These are phyloP conservation scores for Neopipo cinnamomea DNA, from an alignment of 2,113 vertebrate species.

Conservation along the genomic window DNA sequence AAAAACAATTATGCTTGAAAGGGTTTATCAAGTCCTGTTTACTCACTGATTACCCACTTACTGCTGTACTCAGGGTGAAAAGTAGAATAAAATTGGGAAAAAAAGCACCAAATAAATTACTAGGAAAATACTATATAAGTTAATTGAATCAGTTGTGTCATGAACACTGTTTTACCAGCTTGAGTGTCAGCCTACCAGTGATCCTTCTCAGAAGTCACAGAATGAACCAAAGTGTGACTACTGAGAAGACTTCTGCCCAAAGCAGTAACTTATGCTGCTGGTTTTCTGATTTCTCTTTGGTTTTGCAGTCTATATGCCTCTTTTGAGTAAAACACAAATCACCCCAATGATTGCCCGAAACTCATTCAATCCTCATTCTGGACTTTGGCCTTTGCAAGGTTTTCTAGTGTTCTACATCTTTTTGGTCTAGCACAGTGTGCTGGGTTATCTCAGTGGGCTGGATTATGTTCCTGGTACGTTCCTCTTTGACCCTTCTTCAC, in stretches of 20 bases:
- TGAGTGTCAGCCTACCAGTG: background rate
- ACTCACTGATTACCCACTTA: background rate
- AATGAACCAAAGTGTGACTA: background rate
- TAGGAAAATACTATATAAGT: background rate
- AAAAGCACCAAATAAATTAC: background rate
- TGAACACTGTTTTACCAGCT: background rate
- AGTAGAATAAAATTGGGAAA: background rate
- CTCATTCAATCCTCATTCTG: background rate
- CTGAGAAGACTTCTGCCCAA: background rate
- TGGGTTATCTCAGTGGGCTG: background rate
- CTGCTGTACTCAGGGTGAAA: background rate
- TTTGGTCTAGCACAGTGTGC: background rate
- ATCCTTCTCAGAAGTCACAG: background rate
- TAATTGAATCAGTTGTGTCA: background rate
- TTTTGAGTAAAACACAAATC: background rate
- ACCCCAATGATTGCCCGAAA: accelerated
- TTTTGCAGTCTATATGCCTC: background rate
- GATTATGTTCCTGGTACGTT: background rate
- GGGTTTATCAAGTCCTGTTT: background rate
- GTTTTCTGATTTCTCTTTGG: background rate
- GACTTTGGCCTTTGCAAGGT: background rate
- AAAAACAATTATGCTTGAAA: background rate
- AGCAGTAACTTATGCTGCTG: background rate
- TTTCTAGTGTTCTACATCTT: background rate
- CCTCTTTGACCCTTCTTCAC: background rate